A percentile compares a stretch with the other conserved stretches of the same genome.
phyloP scores from a whole-genome alignment of 2,888 invertebrate species.

The Cephus nigrinus region DNA sequence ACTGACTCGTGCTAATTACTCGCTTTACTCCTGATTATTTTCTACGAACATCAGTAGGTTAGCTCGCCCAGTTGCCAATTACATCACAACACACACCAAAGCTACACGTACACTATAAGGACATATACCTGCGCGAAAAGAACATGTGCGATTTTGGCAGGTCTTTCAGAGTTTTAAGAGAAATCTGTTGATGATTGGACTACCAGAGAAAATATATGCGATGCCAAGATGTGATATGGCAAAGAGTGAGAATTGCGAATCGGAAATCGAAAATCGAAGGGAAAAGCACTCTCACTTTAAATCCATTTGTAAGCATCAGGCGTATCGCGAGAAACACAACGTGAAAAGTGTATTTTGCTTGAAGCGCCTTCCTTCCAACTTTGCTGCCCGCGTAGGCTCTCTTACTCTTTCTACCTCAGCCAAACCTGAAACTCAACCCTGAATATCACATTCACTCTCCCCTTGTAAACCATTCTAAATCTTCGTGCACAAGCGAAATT shows the following conservation, averaged over 20 bases:
- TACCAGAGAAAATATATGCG: neutral
- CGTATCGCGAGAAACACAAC: conserved; percentile 2
- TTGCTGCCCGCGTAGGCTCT: neutral
- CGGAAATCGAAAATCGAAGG: conserved; percentile 9
- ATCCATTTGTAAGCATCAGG: conserved; percentile 22
- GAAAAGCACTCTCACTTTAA: conserved; percentile 14
- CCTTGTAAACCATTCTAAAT: neutral
- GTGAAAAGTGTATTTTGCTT: conserved; percentile 3
- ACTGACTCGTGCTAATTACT: no score
- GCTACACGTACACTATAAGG: neutral
- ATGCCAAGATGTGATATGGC: neutral
- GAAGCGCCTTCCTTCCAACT: neutral
- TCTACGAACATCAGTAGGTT: no score
- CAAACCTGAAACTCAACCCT: neutral
- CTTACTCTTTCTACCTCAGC: neutral
- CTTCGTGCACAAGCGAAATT: neutral
- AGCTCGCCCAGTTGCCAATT: no score
- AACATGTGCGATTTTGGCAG: neutral
- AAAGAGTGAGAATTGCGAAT: neutral
- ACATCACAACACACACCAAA: no score
- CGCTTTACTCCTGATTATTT: no score
- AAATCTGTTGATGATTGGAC: neutral
- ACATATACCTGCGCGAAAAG: neutral
- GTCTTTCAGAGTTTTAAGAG: neutral
- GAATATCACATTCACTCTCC: neutral